Evolutionary conservation across 2,113 vertebrate species (phyloP).

Genomic region (Alethe castanea): DNA sequence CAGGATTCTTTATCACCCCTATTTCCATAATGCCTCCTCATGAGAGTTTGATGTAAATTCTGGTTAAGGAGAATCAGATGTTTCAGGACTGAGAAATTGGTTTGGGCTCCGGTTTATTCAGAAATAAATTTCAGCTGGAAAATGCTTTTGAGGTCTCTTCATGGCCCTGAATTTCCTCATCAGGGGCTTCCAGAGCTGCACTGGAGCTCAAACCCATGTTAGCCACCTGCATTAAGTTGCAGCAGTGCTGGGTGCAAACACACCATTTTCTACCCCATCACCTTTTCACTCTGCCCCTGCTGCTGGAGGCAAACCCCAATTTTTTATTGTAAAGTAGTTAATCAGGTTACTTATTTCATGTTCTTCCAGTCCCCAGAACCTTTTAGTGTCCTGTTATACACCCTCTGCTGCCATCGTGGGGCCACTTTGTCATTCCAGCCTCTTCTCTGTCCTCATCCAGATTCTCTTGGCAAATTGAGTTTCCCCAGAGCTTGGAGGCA

Average conservation of each 20-base stretch:
- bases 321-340: neutral
- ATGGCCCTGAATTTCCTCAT: neutral
- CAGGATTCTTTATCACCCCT: neutral
- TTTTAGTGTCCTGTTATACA: neutral
- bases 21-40: neutral
- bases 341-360: neutral
- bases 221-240: neutral
- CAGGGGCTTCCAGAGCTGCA: neutral
- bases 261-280: neutral
- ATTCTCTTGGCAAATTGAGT: neutral
- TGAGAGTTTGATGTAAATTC: neutral
- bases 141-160: neutral
- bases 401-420: slow-evolving; percentile 55
- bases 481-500: neutral
- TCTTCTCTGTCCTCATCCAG: neutral
- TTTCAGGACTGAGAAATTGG: neutral
- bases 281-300: neutral
- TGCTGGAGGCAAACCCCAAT: neutral
- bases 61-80: neutral
- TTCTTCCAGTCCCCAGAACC: neutral
- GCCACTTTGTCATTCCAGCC: neutral
- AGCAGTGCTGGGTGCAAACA: neutral
- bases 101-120: neutral
- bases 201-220: fast-evolving
- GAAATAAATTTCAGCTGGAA: neutral